Conservation (phyloP, 2,797 vertebrate species). For the Ctenopoma kingsleyae region DNA sequence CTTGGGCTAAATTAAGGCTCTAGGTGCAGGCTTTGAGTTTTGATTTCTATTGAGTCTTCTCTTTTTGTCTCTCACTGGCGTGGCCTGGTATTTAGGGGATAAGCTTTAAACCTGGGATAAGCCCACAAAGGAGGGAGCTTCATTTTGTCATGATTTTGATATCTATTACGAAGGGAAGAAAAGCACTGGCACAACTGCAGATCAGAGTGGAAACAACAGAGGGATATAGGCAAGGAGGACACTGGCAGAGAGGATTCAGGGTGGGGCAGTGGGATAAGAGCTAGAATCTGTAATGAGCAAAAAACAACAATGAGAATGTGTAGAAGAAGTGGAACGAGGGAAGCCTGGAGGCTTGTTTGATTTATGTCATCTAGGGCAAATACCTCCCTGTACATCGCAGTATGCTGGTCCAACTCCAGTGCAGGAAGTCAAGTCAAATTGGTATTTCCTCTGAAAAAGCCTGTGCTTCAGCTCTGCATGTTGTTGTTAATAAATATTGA, state of each 20-base stretch:
- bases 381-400: neutral
- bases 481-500: conserved; percentile 22
- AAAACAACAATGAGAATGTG: conserved; percentile 10
- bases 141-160: conserved; percentile 24
- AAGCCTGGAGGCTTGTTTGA: conserved; percentile 32
- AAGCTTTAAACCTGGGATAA: conserved; percentile 17
- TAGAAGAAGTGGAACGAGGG: conserved; percentile 11
- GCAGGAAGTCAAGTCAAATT: conserved; percentile 64
- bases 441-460: conserved; percentile 69
- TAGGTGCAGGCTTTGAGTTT: conserved; percentile 11
- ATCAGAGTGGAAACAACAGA: conserved; percentile 8
- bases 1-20: neutral
- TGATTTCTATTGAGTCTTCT: conserved; percentile 9
- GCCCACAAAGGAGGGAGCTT: conserved; percentile 1
- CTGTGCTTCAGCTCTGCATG: conserved; percentile 44
- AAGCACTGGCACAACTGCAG: neutral
- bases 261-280: neutral
- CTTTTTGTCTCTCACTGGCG: conserved; percentile 24
- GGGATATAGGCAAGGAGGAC: conserved; percentile 10
- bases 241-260: conserved; percentile 10
- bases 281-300: conserved; percentile 10
- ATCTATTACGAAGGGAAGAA: neutral
- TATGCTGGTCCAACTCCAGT: conserved; percentile 29
- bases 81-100: conserved; percentile 7
- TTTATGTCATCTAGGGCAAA: conserved; percentile 23